Conservation (phyloP, 2,888 invertebrate genomes). For the Tupiocoris notatus region DNA sequence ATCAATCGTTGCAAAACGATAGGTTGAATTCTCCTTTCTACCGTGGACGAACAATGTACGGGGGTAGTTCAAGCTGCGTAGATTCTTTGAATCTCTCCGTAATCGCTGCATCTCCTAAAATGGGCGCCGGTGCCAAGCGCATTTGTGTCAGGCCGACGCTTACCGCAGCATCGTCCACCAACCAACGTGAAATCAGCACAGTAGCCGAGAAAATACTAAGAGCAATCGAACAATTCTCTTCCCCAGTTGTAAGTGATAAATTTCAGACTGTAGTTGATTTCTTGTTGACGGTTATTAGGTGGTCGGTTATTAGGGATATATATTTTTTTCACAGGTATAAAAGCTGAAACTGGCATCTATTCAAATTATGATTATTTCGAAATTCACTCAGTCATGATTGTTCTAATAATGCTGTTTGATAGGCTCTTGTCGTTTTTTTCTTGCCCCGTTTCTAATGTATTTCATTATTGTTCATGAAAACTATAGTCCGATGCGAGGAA, state of each 20-base stretch:
- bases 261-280: too few relatives aligned
- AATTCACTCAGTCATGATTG: too few relatives aligned
- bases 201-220: conserved; percentile 77
- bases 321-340: too few relatives aligned
- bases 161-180: conserved; percentile 15
- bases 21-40: conserved; percentile 68
- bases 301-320: too few relatives aligned
- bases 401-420: too few relatives aligned
- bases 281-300: too few relatives aligned
- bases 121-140: conserved; percentile 24
- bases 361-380: too few relatives aligned
- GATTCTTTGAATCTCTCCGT: conserved; percentile 30
- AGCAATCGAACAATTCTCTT: conserved; percentile 76
- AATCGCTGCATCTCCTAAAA: conserved; percentile 5
- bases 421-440: too few relatives aligned
- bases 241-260: conserved; percentile 66
- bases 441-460: too few relatives aligned
- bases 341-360: too few relatives aligned
- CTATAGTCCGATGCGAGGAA: conserved; percentile 47
- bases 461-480: too few relatives aligned
- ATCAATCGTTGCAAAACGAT: conserved; percentile 3
- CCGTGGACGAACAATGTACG: conserved; percentile 70
- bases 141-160: conserved; percentile 57
- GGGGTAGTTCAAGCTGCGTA: conserved; percentile 64
- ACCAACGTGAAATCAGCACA: conserved; percentile 56